Conservation (phyloP, 2,113 vertebrate species). For the Mobula hypostoma region DNA sequence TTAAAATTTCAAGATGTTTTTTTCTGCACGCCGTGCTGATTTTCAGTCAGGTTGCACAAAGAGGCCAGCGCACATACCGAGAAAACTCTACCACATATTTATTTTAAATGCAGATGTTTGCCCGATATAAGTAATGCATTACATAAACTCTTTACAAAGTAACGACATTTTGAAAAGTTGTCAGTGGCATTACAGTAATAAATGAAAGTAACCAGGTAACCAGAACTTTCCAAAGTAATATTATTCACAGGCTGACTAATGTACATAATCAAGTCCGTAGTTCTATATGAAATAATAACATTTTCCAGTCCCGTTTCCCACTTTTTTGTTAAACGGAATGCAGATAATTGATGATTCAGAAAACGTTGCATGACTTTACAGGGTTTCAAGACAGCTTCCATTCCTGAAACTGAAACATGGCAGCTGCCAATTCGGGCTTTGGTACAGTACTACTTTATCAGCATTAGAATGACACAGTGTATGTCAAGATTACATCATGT, state of each 20-base stretch:
- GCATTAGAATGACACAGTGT: background rate
- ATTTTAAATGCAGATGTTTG: background rate
- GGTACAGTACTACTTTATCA: constrained; percentile 11
- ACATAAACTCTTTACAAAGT: background rate
- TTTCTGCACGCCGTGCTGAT: background rate
- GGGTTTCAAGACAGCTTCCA: constrained; percentile 14
- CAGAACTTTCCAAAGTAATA: background rate
- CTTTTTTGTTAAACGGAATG: background rate
- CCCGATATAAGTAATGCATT: background rate
- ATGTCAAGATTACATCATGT: background rate
- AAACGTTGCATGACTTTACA: background rate
- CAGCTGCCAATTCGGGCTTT: background rate
- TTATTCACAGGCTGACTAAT: background rate
- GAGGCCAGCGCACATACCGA: background rate
- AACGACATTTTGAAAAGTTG: background rate
- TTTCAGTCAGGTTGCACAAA: background rate
- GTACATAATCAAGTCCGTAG: background rate
- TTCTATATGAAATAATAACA: background rate
- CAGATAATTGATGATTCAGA: constrained; percentile 2
- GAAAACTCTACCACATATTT: background rate
- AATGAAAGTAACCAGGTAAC: background rate
- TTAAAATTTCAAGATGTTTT: background rate
- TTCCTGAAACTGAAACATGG: constrained; percentile 27
- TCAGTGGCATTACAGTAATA: background rate
- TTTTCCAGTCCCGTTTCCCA: background rate